phyloP scores from a whole-genome alignment of 2,888 invertebrate genomes.

The Lydus trimaculatus region DNA sequence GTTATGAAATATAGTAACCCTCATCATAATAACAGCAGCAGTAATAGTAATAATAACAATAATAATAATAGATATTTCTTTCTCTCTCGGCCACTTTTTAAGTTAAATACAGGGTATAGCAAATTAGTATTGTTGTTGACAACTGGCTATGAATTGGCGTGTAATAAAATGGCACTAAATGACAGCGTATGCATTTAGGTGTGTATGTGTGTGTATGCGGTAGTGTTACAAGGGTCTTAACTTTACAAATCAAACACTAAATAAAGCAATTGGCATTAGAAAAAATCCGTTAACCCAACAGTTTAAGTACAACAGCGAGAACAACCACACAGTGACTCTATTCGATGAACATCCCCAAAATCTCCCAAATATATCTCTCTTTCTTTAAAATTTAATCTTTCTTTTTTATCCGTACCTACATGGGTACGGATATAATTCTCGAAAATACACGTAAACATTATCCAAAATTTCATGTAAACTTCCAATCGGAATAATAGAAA shows the following conservation, averaged over 20 bases:
- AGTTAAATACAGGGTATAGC: constrained; percentile 36
- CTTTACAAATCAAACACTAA: constrained; percentile 19
- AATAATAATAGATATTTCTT: constrained; percentile 39
- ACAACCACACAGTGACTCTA: neutral
- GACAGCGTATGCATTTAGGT: constrained; percentile 20
- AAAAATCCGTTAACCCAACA: constrained; percentile 8
- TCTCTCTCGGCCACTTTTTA: neutral
- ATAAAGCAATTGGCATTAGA: constrained; percentile 19
- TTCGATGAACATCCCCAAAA: neutral
- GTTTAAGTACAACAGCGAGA: neutral
- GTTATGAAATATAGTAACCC: constrained; percentile 50
- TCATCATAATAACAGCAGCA: too few species aligned
- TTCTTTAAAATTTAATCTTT: too few species aligned
- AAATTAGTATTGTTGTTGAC: constrained; percentile 58
- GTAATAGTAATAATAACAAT: too few species aligned
- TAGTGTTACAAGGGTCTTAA: constrained; percentile 13
- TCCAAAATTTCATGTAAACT: neutral
- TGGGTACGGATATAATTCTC: neutral
- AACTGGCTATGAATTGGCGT: constrained; percentile 55
- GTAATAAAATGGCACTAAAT: constrained; percentile 58
- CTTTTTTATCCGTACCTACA: neutral
- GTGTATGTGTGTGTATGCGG: neutral
- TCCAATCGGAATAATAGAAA: neutral
- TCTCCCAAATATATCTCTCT: too few species aligned
- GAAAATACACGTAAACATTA: neutral